Percentiles rank a stretch among this genome's conserved stretches.
phyloP scores from a whole-genome alignment of 2,888 invertebrate species.

The Gymnosoma rotundatum region DNA sequence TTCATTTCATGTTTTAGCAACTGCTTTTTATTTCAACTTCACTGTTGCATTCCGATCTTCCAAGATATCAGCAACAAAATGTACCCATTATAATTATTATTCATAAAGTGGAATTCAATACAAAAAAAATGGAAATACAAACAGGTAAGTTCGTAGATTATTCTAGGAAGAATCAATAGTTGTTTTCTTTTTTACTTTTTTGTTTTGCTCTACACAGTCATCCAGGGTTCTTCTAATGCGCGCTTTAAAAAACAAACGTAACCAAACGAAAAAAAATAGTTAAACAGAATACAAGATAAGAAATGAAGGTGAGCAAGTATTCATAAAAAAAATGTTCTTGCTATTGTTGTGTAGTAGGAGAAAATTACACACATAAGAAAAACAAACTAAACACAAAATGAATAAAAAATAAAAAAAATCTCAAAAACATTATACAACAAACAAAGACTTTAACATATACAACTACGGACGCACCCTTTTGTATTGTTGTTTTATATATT shows the following conservation, averaged over 20 bases:
- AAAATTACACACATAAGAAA: slow-evolving; percentile 50
- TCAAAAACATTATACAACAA: slow-evolving; percentile 33
- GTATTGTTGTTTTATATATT: slow-evolving; percentile 12
- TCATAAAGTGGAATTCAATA: slow-evolving; percentile 47
- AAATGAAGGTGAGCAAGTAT: slow-evolving; percentile 69
- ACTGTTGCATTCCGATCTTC: slow-evolving; percentile 63
- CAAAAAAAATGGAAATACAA: slow-evolving; percentile 29
- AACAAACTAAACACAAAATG: slow-evolving; percentile 2
- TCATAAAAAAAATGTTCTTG: slow-evolving; percentile 8
- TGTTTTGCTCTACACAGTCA: slow-evolving; percentile 44
- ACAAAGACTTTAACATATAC: slow-evolving; percentile 33
- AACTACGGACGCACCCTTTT: slow-evolving; percentile 65
- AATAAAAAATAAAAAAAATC: not conserved
- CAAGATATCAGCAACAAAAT: slow-evolving; percentile 54
- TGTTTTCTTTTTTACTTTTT: slow-evolving; percentile 10
- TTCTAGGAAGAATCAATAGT: slow-evolving; percentile 48
- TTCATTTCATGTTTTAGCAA: not conserved
- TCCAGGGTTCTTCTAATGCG: slow-evolving; percentile 64
- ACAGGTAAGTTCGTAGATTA: slow-evolving; percentile 39
- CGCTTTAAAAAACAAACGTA: slow-evolving; percentile 38
- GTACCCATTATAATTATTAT: slow-evolving; percentile 44
- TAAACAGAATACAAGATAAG: slow-evolving; percentile 49
- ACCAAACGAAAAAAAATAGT: slow-evolving; percentile 16
- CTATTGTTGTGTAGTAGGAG: slow-evolving; percentile 30
- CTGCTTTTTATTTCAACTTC: slow-evolving; percentile 30